Evolutionary conservation across 2,888 invertebrate species (phyloP), one percentile per base, ranked within the genome.

Genomic region (Drosophila ezoana): DNA sequence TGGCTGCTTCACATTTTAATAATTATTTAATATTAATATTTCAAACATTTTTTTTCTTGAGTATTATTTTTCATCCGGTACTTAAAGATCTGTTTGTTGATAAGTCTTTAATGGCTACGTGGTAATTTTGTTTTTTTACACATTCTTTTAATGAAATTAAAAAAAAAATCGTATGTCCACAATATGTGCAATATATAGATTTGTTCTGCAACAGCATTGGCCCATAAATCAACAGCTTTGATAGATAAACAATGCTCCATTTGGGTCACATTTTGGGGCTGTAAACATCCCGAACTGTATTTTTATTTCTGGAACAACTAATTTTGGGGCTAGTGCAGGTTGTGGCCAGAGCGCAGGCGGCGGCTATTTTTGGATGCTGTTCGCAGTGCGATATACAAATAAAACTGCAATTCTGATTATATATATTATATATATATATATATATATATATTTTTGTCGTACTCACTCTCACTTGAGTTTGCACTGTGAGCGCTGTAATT

Each of bases 221-320:
- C n/a, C 13, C 43, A 64, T 76, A 64, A 68, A 77, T 76, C 68
- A 68, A 69, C 43, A 63, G 38, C 43, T 62, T 49, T 38, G 10
- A 23, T 28, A 45, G n/a, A 58, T 38, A 71, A 65, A 65, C 77
- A 75, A 53, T 62, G 41, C 53, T 56, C 57, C 79, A 81, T 66
- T 81, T 72, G 69, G 75, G 85, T 84, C 81, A 76, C 65, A 68
- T 60, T 51, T 62, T 20, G 20, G 20, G 20, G n/a, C 9, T 43
- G 41, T 35, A 49, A 45, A 62, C 48, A 66, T 68, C 67, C 62
- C 66, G 47, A 81, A 78, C 61, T 62, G 47, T 44, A 66, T 69
- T 82, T 76, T 79, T 81, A 81, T 81, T 81, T 81, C 77, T 79
- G 83, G 79, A 79, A 76, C 83, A 76, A 73, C 59, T 71, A 58